phyloP scores from a whole-genome alignment of 2,797 vertebrate genomes.

The Muraenolepis orangiensis region DNA sequence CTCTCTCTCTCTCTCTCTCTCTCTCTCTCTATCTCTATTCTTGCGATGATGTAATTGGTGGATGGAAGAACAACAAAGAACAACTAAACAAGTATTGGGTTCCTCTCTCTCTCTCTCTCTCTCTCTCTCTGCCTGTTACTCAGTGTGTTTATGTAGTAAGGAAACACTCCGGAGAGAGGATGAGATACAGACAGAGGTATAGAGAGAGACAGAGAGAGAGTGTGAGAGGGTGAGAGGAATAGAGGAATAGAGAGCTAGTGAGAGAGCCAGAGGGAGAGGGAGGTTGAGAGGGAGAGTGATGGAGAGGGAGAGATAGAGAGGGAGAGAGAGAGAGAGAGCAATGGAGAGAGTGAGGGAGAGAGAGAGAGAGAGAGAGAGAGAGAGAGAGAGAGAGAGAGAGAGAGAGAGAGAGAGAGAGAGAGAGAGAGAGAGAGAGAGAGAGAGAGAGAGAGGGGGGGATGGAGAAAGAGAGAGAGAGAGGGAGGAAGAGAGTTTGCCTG shows the following conservation, averaged over 20 bases:
- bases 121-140: neutral
- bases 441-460: neutral
- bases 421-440: conserved; percentile 22
- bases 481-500: too few species aligned
- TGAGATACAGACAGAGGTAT: neutral
- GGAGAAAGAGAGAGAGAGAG: conserved; percentile 3
- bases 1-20: neutral
- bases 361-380: neutral
- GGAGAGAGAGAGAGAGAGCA: conserved; percentile 15
- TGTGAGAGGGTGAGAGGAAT: conserved; percentile 3
- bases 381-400: conserved; percentile 11
- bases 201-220: neutral
- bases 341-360: conserved; percentile 20
- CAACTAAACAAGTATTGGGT: neutral
- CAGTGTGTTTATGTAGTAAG: neutral
- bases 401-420: conserved; percentile 1
- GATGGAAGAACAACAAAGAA: neutral
- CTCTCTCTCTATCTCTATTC: neutral
- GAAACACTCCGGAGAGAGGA: neutral
- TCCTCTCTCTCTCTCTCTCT: neutral
- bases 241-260: conserved; percentile 18
- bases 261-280: conserved; percentile 10
- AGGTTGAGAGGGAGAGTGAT: neutral
- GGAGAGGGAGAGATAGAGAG: conserved; percentile 9
- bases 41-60: neutral